Base-by-base conservation (phyloP, 2,888 invertebrate genomes). In the Hyalella azteca region DNA sequence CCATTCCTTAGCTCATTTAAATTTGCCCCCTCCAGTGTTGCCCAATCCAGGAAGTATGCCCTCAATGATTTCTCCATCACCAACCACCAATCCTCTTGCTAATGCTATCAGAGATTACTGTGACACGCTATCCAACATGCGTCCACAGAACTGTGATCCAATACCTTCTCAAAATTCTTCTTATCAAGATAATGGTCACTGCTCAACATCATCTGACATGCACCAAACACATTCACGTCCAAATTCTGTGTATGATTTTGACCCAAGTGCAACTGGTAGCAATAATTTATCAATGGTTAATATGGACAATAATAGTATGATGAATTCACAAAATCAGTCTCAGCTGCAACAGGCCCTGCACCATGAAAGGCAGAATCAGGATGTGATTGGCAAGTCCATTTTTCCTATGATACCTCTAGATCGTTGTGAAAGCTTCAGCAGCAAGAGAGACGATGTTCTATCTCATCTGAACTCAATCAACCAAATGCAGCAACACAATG, bases 171-270 rank as follows among this genome's bases (percentile, higher is more conserved):
- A 66, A 66, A 66, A 66, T 66, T n/a, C 66, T 19, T 36, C 66
- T 39, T 66, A 36, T 36, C 66, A 66, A 19, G 66, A 66, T 15
- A 66, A 36, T 66, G 66, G 66, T 36, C 66, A 66, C 7, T 66
- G 66, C 19, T 66, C 66, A 4, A 36, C 66, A 32, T 32, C 66
- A 29, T 66, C 66, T 15, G 66, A 66, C 19, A 66, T 66, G 66
- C 66, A 66, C 36, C 36, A 32, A 36, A 36, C 66, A 36, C 66
- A 66, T 15, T 66, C 66, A 36, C 66, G 66, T 36, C 66, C 66
- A 39, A 77, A 80, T 73, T 83, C 83, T 4, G 83, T 83, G 48
- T 83, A 83, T 73, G 83, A 83, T 39, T 83, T 83, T 78, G 81
- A 81, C 48, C 80, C 82, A 13, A 78, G 36, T 66, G 66, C 66